Evolutionary conservation across 2,888 invertebrate genomes (phyloP), one percentile per base, ranked within the genome.

Genomic region (Hemithea aestivaria): DNA sequence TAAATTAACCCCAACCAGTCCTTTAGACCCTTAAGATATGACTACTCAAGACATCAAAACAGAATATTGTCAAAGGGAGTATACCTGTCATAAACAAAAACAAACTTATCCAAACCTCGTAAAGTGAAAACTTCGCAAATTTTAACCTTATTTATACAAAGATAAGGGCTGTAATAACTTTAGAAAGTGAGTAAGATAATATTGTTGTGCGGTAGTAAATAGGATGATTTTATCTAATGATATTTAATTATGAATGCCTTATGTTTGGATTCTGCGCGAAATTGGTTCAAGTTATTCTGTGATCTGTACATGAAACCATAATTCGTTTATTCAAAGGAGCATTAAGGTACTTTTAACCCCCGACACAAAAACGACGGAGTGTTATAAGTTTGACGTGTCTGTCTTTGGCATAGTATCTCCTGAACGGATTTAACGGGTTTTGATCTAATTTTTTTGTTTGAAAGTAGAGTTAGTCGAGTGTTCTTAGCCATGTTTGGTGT

Each of bases 31-130:
- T 56, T 47, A 34, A 51, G 59, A 60, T 62, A 63, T 48, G 54
- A 52, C 50, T 45, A 48, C 54, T 62, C 63, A 66, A 64, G 70
- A 61, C 69, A 77, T 78, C 78, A 75, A 67, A 70, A 66, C 75
- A 73, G 73, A 65, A 57, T 62, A 67, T 62, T 66, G 68, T 66
- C 63, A 62, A 58, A 67, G 65, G 59, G 62, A 61, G 59, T 65
- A 57, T 64, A 73, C 70, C 76, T 77, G 76, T 71, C 71, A 65
- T 63, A 56, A 58, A 59, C 64, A 28, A 50, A 27, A 36, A 47
- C 59, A 48, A 54, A 45, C 35, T 54, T 52, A 34, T 2, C n/a
- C 40, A 6, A 23, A 10, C 9, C 34, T 12, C 20, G 7, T n/a
- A 9, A 10, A 16, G n/a, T 28, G 6, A 8, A 27, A 37, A 10